phyloP scores from a whole-genome alignment of 2,113 vertebrate species.

The Mirounga angustirostris region DNA sequence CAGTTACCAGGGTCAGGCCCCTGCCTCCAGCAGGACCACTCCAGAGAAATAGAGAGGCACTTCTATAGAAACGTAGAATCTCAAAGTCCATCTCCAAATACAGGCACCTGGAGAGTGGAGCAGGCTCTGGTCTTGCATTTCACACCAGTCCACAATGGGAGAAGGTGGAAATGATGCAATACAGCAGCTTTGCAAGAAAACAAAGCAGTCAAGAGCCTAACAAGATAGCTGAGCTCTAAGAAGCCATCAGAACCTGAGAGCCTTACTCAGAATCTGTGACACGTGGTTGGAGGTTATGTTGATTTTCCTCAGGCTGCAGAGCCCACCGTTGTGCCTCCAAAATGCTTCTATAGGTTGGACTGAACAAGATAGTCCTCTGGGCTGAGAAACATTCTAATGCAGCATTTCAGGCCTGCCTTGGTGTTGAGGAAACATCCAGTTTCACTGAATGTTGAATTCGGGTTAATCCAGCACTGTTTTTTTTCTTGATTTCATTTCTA shows the following conservation, averaged over 20 bases:
- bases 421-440: not conserved
- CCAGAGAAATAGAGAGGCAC: not conserved
- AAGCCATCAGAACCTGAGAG: not conserved
- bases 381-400: not conserved
- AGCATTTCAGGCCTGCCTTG: not conserved
- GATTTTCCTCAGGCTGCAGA: not conserved
- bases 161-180: not conserved
- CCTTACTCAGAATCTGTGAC: not conserved
- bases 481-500: conserved; percentile 46
- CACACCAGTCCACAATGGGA: not conserved
- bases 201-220: not conserved
- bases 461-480: not conserved
- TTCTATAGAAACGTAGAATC: not conserved
- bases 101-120: not conserved
- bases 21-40: not conserved
- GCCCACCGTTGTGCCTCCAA: not conserved
- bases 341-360: not conserved
- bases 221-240: not conserved
- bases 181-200: not conserved
- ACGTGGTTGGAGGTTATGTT: not conserved
- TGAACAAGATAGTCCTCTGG: not conserved
- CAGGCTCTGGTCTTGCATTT: not conserved
- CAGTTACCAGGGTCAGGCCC: not conserved
- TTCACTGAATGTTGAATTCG: not conserved
- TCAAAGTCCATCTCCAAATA: not conserved